Evolutionary conservation across 2,113 vertebrate species (phyloP), one percentile per base, ranked within the genome.

Genomic region (Mystacornis crossleyi): DNA sequence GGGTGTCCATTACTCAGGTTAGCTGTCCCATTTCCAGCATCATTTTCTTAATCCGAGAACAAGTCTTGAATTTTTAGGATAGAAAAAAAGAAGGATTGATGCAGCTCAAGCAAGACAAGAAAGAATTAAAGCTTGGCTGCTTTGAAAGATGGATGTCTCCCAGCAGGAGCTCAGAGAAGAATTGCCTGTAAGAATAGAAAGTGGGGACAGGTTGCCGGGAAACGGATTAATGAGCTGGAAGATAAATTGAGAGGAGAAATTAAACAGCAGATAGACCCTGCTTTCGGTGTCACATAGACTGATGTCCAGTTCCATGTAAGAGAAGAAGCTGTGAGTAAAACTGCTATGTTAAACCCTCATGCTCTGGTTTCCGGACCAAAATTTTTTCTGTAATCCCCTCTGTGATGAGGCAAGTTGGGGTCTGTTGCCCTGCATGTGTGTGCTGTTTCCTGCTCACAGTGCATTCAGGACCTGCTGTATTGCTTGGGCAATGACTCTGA

Each of bases 61-160:
- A 90, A 93, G 94, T 81, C 90, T 89, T 90, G 89, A 86, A 87
- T 93, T 90, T 91, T 62, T 58, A 79, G 54, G 79, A 78, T n/a
- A 92, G 71, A 60, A 92, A 91, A 94, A 96, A 94, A 92, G 75
- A 81, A 66, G 89, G 73, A 97, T 97, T 96, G 94, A 96, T 97
- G 82, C 54, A 88, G 79, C 86, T 97, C 92, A 95, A 95, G 72
- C 65, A 85, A 94, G 90, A 95, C 96, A 96, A 93, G 95, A 85
- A 97, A 87, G 95, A 97, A 97, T 97, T 97, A 97, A 97, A 95
- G 93, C 89, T 90, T 95, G 81, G 81, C 92, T 96, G 85, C 82
- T 96, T 95, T 95, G 96, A 96, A 96, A 97, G 96, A 98, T 97
- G 94, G 93, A 97, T 97, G 95, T 89, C 95, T 96, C 97, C 96